Conservation (phyloP, 2,888 invertebrate genomes). For the Drosophila basisetae region DNA sequence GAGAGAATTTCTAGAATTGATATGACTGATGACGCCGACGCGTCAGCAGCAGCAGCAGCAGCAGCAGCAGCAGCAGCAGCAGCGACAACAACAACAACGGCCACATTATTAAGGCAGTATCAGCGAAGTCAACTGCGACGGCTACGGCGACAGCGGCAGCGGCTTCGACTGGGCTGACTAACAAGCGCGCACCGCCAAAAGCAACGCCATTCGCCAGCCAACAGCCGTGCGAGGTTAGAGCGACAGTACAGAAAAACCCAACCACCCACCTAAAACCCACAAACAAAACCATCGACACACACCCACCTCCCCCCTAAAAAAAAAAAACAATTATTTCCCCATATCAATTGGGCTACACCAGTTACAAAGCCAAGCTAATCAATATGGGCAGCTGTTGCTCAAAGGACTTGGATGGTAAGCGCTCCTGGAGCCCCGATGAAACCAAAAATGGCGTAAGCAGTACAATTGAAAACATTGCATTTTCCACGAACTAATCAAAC, state of each 20-base stretch:
- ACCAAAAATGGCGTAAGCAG: constrained; percentile 78
- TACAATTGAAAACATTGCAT: not conserved
- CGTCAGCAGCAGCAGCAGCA: too few relatives aligned
- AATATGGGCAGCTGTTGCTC: constrained; percentile 79
- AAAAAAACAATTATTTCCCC: not conserved
- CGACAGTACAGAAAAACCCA: constrained; percentile 38
- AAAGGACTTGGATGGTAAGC: constrained; percentile 80
- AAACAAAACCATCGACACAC: not conserved
- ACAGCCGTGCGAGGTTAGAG: constrained; percentile 65
- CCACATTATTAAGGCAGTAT: not conserved
- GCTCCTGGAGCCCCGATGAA: constrained; percentile 82
- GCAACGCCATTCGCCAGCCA: constrained; percentile 60
- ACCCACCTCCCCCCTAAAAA: not conserved
- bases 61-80: not conserved
- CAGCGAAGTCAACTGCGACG: constrained; percentile 10
- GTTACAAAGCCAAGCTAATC: not conserved
- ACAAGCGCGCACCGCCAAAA: constrained; percentile 68
- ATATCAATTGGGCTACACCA: not conserved
- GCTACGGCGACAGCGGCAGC: constrained; percentile 27
- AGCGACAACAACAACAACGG: not conserved
- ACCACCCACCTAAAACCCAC: constrained; percentile 2
- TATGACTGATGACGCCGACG: constrained; percentile 47
- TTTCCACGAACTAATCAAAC: not conserved
- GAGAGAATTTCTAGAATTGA: constrained; percentile 60
- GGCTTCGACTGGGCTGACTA: constrained; percentile 52